phyloP scores from a whole-genome alignment of 2,888 invertebrate species.

The Polyommatus icarus region DNA sequence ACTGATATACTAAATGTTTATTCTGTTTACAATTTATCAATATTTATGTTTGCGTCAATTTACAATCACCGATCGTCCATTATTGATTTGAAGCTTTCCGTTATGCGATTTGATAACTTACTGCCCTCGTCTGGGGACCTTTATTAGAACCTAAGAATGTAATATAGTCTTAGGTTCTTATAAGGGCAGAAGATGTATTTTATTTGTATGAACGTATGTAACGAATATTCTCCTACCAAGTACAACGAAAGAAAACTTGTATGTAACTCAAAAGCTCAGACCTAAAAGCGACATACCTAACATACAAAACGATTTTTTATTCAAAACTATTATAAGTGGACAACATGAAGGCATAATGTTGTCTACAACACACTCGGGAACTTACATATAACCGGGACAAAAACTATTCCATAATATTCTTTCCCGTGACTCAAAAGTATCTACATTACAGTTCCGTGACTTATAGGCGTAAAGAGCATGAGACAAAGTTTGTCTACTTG shows the following conservation, averaged over 20 bases:
- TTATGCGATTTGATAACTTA: conserved; percentile 32
- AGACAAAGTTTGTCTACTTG: too few species aligned
- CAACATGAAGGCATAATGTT: too few species aligned
- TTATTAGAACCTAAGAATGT: neutral
- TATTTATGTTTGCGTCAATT: conserved; percentile 35
- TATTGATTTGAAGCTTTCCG: conserved; percentile 13
- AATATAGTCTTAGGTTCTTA: neutral
- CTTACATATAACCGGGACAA: too few species aligned
- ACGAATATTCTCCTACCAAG: neutral
- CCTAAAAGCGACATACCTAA: too few species aligned
- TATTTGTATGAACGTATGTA: neutral
- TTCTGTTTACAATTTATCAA: conserved; percentile 28
- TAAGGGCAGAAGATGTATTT: neutral
- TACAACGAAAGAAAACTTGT: too few species aligned
- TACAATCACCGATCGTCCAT: conserved; percentile 43
- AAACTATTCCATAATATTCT: too few species aligned
- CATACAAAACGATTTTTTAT: neutral
- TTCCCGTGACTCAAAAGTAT: too few species aligned
- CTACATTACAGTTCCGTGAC: too few species aligned
- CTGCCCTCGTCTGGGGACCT: neutral
- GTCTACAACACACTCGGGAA: too few species aligned
- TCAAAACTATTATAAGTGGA: neutral
- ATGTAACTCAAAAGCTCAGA: too few species aligned
- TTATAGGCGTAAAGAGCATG: too few species aligned
- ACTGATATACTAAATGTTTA: conserved; percentile 40